A percentile compares a stretch with the other conserved stretches of the same genome.
Conservation (phyloP, 2,113 vertebrate species). For the Rattus norvegicus region DNA sequence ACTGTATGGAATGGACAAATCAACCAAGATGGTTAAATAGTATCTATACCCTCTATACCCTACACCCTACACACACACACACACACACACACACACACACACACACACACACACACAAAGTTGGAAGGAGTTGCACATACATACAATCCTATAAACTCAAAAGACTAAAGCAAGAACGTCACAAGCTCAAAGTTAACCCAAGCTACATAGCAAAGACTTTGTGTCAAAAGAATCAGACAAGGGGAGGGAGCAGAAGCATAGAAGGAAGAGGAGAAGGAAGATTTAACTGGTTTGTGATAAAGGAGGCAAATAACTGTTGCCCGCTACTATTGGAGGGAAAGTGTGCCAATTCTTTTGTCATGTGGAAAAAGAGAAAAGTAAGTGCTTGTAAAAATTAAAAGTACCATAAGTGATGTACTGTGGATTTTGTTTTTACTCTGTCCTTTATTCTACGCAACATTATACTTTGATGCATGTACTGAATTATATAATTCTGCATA, state of each 20-base stretch:
- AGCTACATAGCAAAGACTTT: background rate
- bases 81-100: background rate
- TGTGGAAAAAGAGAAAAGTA: slow-evolving; percentile 34
- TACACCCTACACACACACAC: background rate
- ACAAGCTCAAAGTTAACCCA: background rate
- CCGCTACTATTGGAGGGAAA: slow-evolving; percentile 22
- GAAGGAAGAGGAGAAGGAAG: background rate
- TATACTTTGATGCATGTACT: background rate
- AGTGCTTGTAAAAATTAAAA: background rate
- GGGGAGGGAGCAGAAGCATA: no score
- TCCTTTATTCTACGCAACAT: slow-evolving; percentile 28
- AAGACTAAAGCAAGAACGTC: background rate
- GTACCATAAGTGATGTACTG: background rate
- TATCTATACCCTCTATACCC: background rate
- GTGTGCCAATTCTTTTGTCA: background rate
- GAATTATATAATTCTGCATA: background rate
- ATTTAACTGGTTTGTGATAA: slow-evolving; percentile 37
- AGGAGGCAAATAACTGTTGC: slow-evolving; percentile 47
- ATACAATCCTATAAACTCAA: background rate
- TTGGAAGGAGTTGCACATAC: background rate
- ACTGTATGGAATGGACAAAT: slow-evolving; percentile 35
- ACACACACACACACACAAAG: background rate
- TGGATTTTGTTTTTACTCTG: slow-evolving; percentile 50
- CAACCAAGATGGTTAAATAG: background rate
- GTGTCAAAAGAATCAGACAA: background rate